Percentiles rank a stretch among this genome's conserved stretches.
These are phyloP conservation scores for Xiphophorus hellerii DNA, from an alignment of 2,113 vertebrate species.

Conservation along the genomic window DNA sequence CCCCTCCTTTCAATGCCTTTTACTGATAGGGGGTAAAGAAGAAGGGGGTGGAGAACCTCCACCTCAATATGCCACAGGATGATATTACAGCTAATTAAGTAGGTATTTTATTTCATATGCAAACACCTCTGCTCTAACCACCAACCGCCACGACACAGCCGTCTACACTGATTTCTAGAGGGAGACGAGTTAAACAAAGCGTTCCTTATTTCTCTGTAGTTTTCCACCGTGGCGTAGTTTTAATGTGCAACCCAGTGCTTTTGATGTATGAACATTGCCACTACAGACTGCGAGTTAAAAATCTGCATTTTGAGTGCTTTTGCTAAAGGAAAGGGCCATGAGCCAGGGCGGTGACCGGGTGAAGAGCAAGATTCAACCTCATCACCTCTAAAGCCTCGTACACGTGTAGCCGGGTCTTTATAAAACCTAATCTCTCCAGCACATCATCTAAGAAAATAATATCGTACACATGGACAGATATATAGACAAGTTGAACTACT, in stretches of 20 bases:
- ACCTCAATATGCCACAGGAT: slow-evolving; percentile 70
- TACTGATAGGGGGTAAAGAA: slow-evolving; percentile 62
- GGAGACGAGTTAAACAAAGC: slow-evolving; percentile 43
- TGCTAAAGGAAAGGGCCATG: slow-evolving; percentile 54
- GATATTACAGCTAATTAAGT: slow-evolving; percentile 78
- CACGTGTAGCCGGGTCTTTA: no score
- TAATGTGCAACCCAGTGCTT: slow-evolving; percentile 27
- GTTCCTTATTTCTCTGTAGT: slow-evolving; percentile 16
- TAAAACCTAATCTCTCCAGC: no score
- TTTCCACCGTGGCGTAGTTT: slow-evolving; percentile 32
- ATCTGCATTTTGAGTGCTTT: slow-evolving; percentile 42
- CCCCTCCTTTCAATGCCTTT: slow-evolving; percentile 60
- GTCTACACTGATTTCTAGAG: slow-evolving; percentile 11
- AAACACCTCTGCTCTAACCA: slow-evolving; percentile 42
- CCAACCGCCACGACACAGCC: slow-evolving; percentile 34
- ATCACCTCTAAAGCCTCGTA: slow-evolving; percentile 39
- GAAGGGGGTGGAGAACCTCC: slow-evolving; percentile 48
- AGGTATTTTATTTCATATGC: slow-evolving; percentile 71
- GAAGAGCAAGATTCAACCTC: slow-evolving; percentile 39
- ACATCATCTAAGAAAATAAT: no score
- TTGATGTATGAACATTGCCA: slow-evolving; percentile 31
- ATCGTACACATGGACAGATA: no score
- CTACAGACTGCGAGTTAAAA: slow-evolving; percentile 29
- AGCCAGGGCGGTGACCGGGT: neutral
- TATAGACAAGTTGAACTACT: no score